Base-by-base conservation (phyloP, 1,140 invertebrate genomes). In the Dinoponera quadriceps region DNA sequence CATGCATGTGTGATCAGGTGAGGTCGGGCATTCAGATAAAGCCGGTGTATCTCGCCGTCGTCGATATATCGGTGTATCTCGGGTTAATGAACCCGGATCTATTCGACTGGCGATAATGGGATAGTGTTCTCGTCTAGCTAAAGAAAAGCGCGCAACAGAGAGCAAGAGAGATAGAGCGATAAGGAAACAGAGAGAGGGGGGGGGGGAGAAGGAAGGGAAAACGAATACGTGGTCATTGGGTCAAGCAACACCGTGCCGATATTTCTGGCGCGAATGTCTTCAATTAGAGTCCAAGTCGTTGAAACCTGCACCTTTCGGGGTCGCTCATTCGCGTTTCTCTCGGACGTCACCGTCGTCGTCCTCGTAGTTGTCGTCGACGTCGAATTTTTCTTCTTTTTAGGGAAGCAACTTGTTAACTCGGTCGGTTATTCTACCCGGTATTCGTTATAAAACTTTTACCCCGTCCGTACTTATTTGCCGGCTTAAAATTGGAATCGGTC, bases 21-120 rank as follows among this genome's bases (percentile, higher is more conserved):
- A 77, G 77, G 44, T 16, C 38, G 68, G 44, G 55, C 65, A 80
- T 51, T 69, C 22, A 22, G 65, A 71, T 71, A 59, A 71, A 80
- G 44, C 57, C 57, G 51, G 2, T 57, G 25, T 57, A 25, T 25
- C 55, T 25, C 55, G 55, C n/a, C 33, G 44, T 13, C n/a, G 44
- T 72, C 69, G 57, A 73, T 74, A 83, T 78, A 83, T 78, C 74
- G 82, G 44, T 68, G 51, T 66, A 57, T 83, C 48, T 25, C 51
- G 74, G 74, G 62, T 80, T 78, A 78, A 83, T 20, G 73, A 78
- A 83, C 73, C 63, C 51, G 44, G 44, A 38, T 16, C n/a, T 51
- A 68, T 51, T 80, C 74, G 81, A 57, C 55, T 54, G 57, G 33
- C 57, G 69, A 82, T 82, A 82, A 82, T 74, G 48, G 57, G 57